These are phyloP conservation scores for Heptranchias perlo DNA, from an alignment of 2,113 vertebrate species.

Conservation along the genomic window DNA sequence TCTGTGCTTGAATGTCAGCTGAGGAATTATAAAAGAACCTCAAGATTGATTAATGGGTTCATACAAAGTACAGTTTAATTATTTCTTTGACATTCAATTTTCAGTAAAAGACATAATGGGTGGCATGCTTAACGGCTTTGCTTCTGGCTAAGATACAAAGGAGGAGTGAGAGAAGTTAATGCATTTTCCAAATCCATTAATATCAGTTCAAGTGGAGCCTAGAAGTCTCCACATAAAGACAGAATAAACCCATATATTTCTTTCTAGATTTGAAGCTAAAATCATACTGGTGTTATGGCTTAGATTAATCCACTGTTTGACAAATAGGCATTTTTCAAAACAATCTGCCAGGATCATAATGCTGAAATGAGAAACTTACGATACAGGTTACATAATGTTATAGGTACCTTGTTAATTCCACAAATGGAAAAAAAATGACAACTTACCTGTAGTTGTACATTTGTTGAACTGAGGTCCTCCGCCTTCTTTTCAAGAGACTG, in stretches of 20 bases:
- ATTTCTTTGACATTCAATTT: conserved; percentile 59
- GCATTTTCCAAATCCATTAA: conserved; percentile 47
- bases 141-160: conserved; percentile 44
- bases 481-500: conserved; percentile 93
- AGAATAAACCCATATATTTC: conserved; percentile 29
- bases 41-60: conserved; percentile 63
- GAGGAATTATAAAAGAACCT: conserved; percentile 59
- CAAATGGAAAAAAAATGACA: conserved; percentile 33
- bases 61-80: conserved; percentile 58
- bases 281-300: background rate
- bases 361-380: conserved; percentile 63
- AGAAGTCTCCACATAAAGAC: conserved; percentile 43
- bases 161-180: conserved; percentile 46
- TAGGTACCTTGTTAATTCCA: background rate
- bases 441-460: conserved; percentile 85
- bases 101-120: conserved; percentile 61
- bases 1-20: conserved; percentile 60
- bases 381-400: conserved; percentile 46
- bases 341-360: conserved; percentile 59
- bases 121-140: conserved; percentile 57
- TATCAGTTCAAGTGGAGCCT: conserved; percentile 50
- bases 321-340: conserved; percentile 15
- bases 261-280: background rate
- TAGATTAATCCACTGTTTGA: background rate
- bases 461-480: conserved; percentile 81